Percentiles rank a stretch among this genome's conserved stretches.
These are phyloP conservation scores for Siderastrea radians DNA, from an alignment of 92 coral and sea anemone species.

Conservation along the genomic window DNA sequence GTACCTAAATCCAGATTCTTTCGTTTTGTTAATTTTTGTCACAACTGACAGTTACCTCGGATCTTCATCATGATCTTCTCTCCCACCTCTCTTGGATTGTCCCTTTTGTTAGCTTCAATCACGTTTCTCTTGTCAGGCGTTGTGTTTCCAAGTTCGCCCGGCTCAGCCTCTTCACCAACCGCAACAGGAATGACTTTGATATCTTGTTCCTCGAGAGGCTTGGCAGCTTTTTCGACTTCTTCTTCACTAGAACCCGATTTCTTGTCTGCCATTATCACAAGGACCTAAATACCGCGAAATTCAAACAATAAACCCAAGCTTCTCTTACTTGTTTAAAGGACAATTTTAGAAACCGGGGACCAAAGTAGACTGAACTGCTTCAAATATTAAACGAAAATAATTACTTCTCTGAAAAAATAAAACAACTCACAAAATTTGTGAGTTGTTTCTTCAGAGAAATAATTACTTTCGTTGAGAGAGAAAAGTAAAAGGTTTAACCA, in stretches of 20 bases:
- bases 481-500: too few relatives aligned
- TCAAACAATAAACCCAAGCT: neutral
- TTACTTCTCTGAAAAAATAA: neutral
- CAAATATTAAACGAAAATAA: neutral
- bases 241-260: conserved; percentile 67
- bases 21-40: neutral
- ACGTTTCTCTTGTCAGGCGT: conserved; percentile 62
- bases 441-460: too few relatives aligned
- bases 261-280: conserved; percentile 87
- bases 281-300: conserved; percentile 34
- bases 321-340: neutral
- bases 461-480: too few relatives aligned
- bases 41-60: conserved; percentile 16
- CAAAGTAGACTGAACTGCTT: neutral
- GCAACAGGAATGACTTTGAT: conserved; percentile 81
- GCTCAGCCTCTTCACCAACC: conserved; percentile 80
- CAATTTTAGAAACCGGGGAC: neutral
- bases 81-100: conserved; percentile 67
- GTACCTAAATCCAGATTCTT: neutral
- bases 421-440: too few relatives aligned
- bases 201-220: conserved; percentile 69
- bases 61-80: conserved; percentile 65
- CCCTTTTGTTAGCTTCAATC: conserved; percentile 54
- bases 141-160: conserved; percentile 55
- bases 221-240: conserved; percentile 63